phyloP scores from a whole-genome alignment of 1,140 invertebrate species.

The Hyles vespertilio region DNA sequence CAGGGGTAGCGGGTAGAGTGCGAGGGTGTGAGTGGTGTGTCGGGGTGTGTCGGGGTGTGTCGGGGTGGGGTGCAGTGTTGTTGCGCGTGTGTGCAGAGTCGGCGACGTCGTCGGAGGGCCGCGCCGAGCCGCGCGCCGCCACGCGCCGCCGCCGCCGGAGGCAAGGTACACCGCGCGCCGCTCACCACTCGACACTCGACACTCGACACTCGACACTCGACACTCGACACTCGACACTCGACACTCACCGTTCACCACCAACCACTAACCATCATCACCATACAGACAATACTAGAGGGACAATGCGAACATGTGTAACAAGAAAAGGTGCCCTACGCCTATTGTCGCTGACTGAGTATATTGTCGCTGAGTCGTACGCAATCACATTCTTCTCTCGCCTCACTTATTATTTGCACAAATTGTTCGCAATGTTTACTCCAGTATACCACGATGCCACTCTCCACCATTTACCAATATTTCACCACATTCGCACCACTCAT shows the following conservation, averaged over 20 bases:
- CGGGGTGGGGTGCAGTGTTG: constrained; percentile 3
- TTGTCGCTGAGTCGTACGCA: no score
- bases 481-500: no score
- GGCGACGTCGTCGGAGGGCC: constrained; percentile 55
- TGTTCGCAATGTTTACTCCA: no score
- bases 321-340: no score
- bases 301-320: no score
- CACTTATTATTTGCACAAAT: no score
- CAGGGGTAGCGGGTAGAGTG: neutral
- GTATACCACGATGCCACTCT: no score
- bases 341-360: no score
- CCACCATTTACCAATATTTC: no score
- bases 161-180: constrained; percentile 31
- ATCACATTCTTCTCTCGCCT: no score
- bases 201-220: constrained; percentile 8
- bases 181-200: constrained; percentile 4
- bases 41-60: neutral
- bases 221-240: constrained; percentile 6
- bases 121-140: constrained; percentile 21
- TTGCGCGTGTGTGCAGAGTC: constrained; percentile 56
- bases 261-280: no score
- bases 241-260: no score
- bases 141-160: constrained; percentile 41
- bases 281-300: neutral
- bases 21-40: neutral